Evolutionary conservation across 2,888 invertebrate species (phyloP).

Genomic region (Conistra vaccinii): DNA sequence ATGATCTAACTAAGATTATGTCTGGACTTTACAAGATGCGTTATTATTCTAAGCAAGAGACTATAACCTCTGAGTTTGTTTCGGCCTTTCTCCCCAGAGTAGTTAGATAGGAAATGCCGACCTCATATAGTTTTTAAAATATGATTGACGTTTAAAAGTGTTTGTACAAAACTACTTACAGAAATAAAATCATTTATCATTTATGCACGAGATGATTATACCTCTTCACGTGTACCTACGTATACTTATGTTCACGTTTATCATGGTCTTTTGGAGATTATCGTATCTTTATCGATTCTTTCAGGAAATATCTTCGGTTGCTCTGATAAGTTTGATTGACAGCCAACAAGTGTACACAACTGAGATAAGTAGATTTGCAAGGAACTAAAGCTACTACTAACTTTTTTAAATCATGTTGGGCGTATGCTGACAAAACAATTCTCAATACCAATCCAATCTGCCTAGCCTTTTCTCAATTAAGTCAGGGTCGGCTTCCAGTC

Average conservation of each 20-base stretch:
- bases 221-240: neutral
- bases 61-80: neutral
- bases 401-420: neutral
- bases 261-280: conserved; percentile 6
- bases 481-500: too few species aligned
- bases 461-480: too few species aligned
- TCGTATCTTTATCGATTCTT: neutral
- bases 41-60: too few species aligned
- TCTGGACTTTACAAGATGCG: too few species aligned
- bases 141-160: too few species aligned
- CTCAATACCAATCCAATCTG: too few species aligned
- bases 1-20: neutral
- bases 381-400: neutral
- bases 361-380: neutral
- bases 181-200: too few species aligned
- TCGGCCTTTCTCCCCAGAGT: neutral
- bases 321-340: conserved; percentile 26
- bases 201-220: neutral
- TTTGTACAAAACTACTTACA: too few species aligned
- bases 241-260: neutral
- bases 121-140: too few species aligned
- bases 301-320: conserved; percentile 14
- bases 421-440: too few species aligned
- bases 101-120: too few species aligned
- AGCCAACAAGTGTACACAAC: neutral